Evolutionary conservation across 64 coral and sea anemone species (phyloP), one percentile per base, ranked within the genome.

Genomic region (Montipora foliosa): DNA sequence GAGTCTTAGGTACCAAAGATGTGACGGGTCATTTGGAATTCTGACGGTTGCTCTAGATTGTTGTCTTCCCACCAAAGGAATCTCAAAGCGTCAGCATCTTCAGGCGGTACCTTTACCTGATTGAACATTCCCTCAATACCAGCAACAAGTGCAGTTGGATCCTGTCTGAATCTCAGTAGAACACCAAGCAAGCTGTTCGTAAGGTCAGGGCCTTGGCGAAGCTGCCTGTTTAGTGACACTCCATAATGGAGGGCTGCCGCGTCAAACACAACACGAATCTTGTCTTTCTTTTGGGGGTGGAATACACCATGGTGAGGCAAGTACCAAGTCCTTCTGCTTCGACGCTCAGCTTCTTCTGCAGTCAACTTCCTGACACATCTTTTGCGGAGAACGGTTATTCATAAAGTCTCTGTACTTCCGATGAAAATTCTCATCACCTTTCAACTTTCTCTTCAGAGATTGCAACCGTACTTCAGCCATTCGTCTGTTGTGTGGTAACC

Each of bases 11-110:
- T 85, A 29, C 89, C 96, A 83, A 97, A 96, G 22, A 93, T 83
- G 19, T 96, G 95, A 74, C 71, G 76, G 2, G 50, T n/a, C 95
- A 97, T 96, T 19, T 93, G 88, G 62, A 89, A 95, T 22, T 95
- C 72, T 83, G 15, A 49, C 51, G 68, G 86, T 20, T 17, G 3
- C 58, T 85, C 50, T 20, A 92, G 87, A 50, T 95, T 53, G 25
- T 24, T 88, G 17, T 86, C 13, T 4, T 90, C 47, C 93, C 93
- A 98, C 96, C 90, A 95, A 58, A 93, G 48, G 12, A 89, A 98
- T 11, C 92, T 51, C 13, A 98, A 67, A 2, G 89, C 64, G 72
- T 98, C 90, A 21, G 72, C 24, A 75, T 98, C 93, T 15, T 95
- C 47, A 4, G 72, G 71, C 22, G 66, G 79, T 2, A 90, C 93